A percentile compares a stretch with the other conserved stretches of the same genome.
These are phyloP conservation scores for Liparis tanakae DNA, from an alignment of 2,797 vertebrate genomes.

Conservation along the genomic window DNA sequence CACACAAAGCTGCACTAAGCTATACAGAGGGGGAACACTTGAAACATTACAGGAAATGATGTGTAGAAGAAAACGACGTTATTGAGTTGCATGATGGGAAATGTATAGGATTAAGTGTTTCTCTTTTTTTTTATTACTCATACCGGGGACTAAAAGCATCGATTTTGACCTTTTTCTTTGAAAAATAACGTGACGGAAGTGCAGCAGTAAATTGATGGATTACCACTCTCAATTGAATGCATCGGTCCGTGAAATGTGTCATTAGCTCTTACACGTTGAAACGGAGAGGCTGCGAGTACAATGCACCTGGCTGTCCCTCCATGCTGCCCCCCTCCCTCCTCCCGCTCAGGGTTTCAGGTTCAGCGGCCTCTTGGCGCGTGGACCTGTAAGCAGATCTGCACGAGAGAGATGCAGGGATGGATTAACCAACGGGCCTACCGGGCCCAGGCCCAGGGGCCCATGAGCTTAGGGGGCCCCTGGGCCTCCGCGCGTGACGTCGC, in stretches of 20 bases:
- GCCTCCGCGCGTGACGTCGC: too few relatives aligned
- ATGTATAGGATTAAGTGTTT: not conserved
- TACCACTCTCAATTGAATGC: not conserved
- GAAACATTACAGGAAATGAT: too few relatives aligned
- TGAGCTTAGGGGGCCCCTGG: too few relatives aligned
- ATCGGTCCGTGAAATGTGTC: not conserved
- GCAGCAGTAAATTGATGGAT: not conserved
- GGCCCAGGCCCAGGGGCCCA: too few relatives aligned
- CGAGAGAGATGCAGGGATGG: accelerated
- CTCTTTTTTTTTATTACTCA: not conserved
- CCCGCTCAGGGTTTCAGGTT: not conserved
- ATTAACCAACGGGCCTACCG: too few relatives aligned
- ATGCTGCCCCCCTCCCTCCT: not conserved
- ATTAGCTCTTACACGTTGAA: too few relatives aligned
- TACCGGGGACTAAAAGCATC: not conserved
- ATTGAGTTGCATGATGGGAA: conserved; percentile 1
- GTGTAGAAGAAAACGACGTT: not conserved
- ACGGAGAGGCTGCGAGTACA: not conserved
- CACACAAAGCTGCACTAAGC: too few relatives aligned
- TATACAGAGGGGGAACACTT: too few relatives aligned
- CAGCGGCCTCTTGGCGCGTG: not conserved
- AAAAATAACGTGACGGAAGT: not conserved
- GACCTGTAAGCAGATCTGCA: conserved; percentile 37
- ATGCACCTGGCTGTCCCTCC: not conserved
- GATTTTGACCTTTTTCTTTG: not conserved